Evolutionary conservation across 2,113 vertebrate species (phyloP), one percentile per base, ranked within the genome.

Genomic region (Leptosomus discolor): DNA sequence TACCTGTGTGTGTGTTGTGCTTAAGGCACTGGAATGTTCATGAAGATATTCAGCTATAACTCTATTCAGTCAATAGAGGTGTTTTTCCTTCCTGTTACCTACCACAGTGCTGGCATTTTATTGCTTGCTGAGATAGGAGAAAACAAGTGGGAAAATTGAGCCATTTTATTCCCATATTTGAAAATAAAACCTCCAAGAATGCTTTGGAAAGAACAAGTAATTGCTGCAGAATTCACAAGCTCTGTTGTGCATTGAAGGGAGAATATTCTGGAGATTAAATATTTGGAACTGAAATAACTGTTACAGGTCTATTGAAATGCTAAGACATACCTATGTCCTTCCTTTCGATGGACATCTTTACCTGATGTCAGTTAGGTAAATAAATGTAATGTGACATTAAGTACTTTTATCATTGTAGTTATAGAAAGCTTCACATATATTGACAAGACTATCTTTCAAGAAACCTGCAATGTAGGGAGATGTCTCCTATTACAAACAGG

Each of bases 121-220:
- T 98, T 97, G 95, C 94, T 89, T 90, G 73, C 74, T 92, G 93
- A 94, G 94, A 97, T 93, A 94, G 81, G 69, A 97, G 91, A 96
- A 94, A 97, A 92, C 74, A 96, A 95, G 82, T 83, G 80, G 82
- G 81, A 96, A 97, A 97, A 98, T 58, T 90, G 96, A 98, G 94
- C 97, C 95, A 96, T 97, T 98, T 97, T 97, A 95, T 94, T 96
- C 91, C 57, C 79, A 79, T 94, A 79, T 91, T 91, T 96, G 96
- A 97, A 97, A 95, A 97, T 97, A 97, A 97, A 97, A 56, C 34
- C 84, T 56, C 36, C 63, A 93, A 97, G 91, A 97, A 94, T 30
- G 18, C 37, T 95, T 96, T 96, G 95, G 87, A 93, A 95, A 97
- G 94, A 97, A 50, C 43, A 92, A 95, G 93, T 91, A 97, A 97